These are phyloP conservation scores for Pangasius larnaudii DNA, from an alignment of 2,797 vertebrate species.

Conservation along the genomic window DNA sequence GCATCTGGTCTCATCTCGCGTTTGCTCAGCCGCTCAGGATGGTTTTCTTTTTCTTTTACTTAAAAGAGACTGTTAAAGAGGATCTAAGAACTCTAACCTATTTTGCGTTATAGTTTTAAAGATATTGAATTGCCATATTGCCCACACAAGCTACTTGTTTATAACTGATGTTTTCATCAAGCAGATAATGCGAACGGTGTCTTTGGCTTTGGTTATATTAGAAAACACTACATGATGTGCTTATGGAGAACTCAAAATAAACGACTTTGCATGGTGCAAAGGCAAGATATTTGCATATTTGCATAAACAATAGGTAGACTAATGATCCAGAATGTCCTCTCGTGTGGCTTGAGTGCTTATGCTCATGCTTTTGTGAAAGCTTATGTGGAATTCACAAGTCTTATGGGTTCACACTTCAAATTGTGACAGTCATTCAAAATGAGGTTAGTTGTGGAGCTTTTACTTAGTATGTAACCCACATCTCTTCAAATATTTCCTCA, in stretches of 20 bases:
- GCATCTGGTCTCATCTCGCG: slow-evolving; percentile 11
- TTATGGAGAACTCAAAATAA: not conserved
- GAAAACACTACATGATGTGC: not conserved
- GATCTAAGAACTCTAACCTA: not conserved
- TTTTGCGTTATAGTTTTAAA: not conserved
- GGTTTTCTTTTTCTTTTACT: not conserved
- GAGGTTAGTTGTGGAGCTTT: not conserved
- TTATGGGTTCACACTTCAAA: not conserved
- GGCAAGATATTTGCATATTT: not conserved
- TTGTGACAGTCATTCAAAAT: not conserved
- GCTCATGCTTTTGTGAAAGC: not conserved
- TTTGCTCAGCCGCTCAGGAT: slow-evolving; percentile 16
- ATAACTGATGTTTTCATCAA: not conserved
- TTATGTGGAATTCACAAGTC: not conserved
- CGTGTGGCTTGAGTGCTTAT: not conserved
- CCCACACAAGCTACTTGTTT: not conserved
- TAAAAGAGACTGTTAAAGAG: not conserved
- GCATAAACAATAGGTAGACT: too few species aligned
- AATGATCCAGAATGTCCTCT: not conserved
- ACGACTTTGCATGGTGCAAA: not conserved
- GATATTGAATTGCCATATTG: not conserved
- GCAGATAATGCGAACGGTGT: not conserved
- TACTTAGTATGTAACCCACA: not conserved
- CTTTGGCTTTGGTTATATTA: not conserved
- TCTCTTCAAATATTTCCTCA: not conserved